Evolutionary conservation across 2,113 vertebrate genomes (phyloP).

Genomic region (Malurus cyaneus): DNA sequence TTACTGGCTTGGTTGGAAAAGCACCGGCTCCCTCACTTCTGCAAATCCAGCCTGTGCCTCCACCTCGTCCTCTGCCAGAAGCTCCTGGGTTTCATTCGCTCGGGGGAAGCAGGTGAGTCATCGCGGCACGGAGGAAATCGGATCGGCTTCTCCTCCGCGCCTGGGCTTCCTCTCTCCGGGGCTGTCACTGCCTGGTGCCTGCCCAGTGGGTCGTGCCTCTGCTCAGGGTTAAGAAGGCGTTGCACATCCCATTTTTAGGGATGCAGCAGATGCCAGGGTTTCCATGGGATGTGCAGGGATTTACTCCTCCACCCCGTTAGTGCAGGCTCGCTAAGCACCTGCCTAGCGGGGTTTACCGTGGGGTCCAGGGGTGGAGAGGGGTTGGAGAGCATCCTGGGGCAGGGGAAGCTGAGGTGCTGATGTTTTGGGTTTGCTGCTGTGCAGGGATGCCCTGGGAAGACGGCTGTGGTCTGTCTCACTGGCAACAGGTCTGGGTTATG

Average conservation of each 20-base stretch:
- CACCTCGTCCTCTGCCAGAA: conserved; percentile 74
- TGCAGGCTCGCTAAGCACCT: background rate
- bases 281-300: background rate
- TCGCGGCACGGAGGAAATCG: background rate
- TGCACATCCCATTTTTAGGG: background rate
- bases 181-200: background rate
- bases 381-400: background rate
- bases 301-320: background rate
- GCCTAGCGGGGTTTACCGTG: background rate
- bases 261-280: background rate
- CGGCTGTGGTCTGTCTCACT: background rate
- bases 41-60: conserved; percentile 75
- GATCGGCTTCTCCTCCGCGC: background rate
- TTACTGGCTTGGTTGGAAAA: conserved; percentile 73
- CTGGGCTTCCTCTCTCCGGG: background rate
- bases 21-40: conserved; percentile 75
- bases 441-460: background rate
- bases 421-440: background rate
- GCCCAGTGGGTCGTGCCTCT: background rate
- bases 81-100: conserved; percentile 68
- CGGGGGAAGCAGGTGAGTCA: conserved; percentile 74
- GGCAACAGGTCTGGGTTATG: background rate
- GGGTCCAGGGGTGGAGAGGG: accelerated
- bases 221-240: background rate
- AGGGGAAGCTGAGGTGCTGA: background rate